Conservation (phyloP, 1,140 invertebrate species). For the Chelonus insularis region DNA sequence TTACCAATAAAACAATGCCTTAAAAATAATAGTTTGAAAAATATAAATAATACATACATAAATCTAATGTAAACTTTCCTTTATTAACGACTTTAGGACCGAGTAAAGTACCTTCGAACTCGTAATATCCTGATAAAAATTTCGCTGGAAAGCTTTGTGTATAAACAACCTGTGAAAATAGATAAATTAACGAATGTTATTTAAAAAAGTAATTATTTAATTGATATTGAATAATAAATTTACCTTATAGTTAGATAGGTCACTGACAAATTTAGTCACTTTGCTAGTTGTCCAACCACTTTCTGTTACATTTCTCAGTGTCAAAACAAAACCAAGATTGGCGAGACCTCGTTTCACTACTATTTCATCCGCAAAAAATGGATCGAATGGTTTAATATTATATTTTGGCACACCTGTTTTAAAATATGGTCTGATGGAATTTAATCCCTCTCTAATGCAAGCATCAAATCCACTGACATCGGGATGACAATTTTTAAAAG, state of each 20-base stretch:
- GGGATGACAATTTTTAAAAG: slow-evolving; percentile 66
- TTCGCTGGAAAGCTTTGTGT: slow-evolving; percentile 83
- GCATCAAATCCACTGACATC: slow-evolving; percentile 67
- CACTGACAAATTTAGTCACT: slow-evolving; percentile 70
- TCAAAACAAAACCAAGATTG: slow-evolving; percentile 69
- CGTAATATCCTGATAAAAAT: slow-evolving; percentile 69
- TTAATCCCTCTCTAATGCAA: slow-evolving; percentile 74
- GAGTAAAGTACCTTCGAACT: slow-evolving; percentile 66
- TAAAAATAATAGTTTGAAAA: slow-evolving; percentile 20
- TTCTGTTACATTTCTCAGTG: slow-evolving; percentile 73
- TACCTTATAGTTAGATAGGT: slow-evolving; percentile 54
- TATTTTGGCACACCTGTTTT: slow-evolving; percentile 74
- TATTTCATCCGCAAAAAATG: slow-evolving; percentile 71
- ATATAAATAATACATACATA: slow-evolving; percentile 65
- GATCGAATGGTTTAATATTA: slow-evolving; percentile 75
- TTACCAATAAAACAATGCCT: not conserved
- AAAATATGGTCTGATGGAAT: slow-evolving; percentile 71
- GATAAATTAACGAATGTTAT: slow-evolving; percentile 1
- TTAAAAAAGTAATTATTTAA: slow-evolving; percentile 3
- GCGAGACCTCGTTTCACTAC: slow-evolving; percentile 65
- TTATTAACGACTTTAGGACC: slow-evolving; percentile 64
- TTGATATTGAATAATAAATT: not conserved
- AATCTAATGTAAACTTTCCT: slow-evolving; percentile 73
- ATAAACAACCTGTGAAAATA: slow-evolving; percentile 71
- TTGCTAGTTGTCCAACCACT: slow-evolving; percentile 75